Conservation (phyloP, 1,140 invertebrate species). For the Hormaphis cornu region DNA sequence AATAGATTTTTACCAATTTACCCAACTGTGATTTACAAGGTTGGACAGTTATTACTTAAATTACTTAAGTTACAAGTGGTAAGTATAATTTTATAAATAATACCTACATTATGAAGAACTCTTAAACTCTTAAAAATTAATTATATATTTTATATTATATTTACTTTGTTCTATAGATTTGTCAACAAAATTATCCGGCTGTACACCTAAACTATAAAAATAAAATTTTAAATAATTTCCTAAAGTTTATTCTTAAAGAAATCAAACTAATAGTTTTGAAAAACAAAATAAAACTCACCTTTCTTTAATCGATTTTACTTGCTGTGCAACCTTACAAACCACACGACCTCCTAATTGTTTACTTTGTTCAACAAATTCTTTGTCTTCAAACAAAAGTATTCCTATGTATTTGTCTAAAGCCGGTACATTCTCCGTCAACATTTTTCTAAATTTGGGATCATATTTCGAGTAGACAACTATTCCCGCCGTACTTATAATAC, state of each 20-base stretch:
- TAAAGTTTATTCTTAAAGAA: too few species aligned
- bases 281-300: neutral
- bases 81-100: too few species aligned
- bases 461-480: slow-evolving; percentile 54
- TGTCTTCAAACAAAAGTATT: slow-evolving; percentile 57
- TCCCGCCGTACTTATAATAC: slow-evolving; percentile 47
- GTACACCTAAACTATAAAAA: neutral
- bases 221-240: neutral
- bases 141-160: neutral
- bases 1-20: too few species aligned
- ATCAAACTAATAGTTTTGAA: too few species aligned
- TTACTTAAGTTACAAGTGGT: too few species aligned
- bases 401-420: slow-evolving; percentile 56
- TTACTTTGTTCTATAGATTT: slow-evolving; percentile 3
- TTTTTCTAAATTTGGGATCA: slow-evolving; percentile 55
- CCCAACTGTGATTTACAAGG: too few species aligned
- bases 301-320: slow-evolving; percentile 10
- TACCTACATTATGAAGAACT: neutral
- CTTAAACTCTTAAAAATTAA: neutral
- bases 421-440: slow-evolving; percentile 56
- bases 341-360: slow-evolving; percentile 3
- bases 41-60: too few species aligned
- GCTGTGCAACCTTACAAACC: neutral
- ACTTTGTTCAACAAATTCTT: slow-evolving; percentile 40
- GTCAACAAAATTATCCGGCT: neutral